Percentiles rank a stretch among this genome's conserved stretches.
phyloP scores from a whole-genome alignment of 2,797 vertebrate genomes.

The Molothrus aeneus region DNA sequence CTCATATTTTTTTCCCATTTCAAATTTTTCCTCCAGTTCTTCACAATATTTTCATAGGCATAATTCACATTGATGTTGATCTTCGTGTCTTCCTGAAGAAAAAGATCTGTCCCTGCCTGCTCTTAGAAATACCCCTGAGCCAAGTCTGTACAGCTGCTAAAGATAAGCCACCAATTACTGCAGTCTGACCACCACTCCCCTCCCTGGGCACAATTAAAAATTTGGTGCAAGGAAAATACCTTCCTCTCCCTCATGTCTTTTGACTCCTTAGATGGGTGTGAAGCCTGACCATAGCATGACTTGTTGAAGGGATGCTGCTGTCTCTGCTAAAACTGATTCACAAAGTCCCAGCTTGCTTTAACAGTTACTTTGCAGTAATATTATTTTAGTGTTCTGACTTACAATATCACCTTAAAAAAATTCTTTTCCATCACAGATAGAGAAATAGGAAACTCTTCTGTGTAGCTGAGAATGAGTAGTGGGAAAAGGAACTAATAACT shows the following conservation, averaged over 20 bases:
- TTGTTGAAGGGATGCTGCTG: not conserved
- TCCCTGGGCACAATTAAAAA: not conserved
- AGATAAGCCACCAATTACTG: not conserved
- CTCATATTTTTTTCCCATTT: not conserved
- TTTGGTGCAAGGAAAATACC: not conserved
- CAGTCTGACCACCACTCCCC: not conserved
- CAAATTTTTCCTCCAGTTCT: not conserved
- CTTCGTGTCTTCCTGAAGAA: not conserved
- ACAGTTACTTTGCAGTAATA: not conserved
- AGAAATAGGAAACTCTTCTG: not conserved
- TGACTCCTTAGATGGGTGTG: not conserved
- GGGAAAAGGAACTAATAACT: not conserved
- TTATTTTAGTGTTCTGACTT: not conserved
- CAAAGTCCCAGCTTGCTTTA: not conserved
- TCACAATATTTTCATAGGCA: not conserved
- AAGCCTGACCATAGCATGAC: not conserved
- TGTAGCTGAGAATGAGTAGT: not conserved
- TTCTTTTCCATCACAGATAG: not conserved
- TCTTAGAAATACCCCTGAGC: not conserved
- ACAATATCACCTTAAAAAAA: no score
- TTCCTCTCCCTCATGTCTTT: not conserved
- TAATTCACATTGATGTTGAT: fast-evolving
- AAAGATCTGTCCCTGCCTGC: fast-evolving
- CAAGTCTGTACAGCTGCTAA: not conserved
- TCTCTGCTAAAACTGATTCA: not conserved